Base-by-base conservation (phyloP, 2,113 vertebrate genomes). In the Gnathonemus echidnorhynchus region DNA sequence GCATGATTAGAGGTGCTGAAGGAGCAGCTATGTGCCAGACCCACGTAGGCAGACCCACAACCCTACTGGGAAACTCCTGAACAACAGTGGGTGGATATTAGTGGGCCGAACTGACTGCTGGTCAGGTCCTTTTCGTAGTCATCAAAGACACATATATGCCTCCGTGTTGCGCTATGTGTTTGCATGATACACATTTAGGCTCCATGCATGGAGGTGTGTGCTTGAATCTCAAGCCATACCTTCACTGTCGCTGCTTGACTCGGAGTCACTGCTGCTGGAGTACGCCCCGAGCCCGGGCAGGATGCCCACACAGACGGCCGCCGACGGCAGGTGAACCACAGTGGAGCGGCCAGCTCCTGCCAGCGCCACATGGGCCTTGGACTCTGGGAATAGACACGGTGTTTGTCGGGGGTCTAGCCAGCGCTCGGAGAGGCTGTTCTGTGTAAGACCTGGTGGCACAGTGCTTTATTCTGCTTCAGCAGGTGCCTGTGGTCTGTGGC, bases 241-340 rank as follows among this genome's bases (percentile, higher is more conserved):
- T 94, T 99, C 98, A 0, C 98, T 98, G 94, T 99, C 98, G 0
- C 97, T 98, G 96, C 98, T 99, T 94, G 98, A 99, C 93, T 99
- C 98, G 0, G 98, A 99, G 90, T 99, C 98, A 7, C 98, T 99
- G 97, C 98, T 99, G 88, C 98, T 98, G 0, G 98, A 99, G 94
- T 99, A 99, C 90, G 96, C 97, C 0, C 97, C 97, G 31, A 99
- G 95, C 90, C 98, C 98, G 0, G 98, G 98, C 90, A 99, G 96
- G 94, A 99, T 98, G 88, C 98, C 98, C 0, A 99, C 97, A 88
- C 98, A 99, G 91, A 99, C 97, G 0, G 98, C 97, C 0, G 98
- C 98, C 0, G 98, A 97, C 4, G 98, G 98, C 90, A 98, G 97
- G 93, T 98, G 97, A 6, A 99, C 92, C 1, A 96, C 66, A 0